These are phyloP conservation scores for Apodemia duryi DNA, from an alignment of 2,888 invertebrate genomes.

Conservation along the genomic window DNA sequence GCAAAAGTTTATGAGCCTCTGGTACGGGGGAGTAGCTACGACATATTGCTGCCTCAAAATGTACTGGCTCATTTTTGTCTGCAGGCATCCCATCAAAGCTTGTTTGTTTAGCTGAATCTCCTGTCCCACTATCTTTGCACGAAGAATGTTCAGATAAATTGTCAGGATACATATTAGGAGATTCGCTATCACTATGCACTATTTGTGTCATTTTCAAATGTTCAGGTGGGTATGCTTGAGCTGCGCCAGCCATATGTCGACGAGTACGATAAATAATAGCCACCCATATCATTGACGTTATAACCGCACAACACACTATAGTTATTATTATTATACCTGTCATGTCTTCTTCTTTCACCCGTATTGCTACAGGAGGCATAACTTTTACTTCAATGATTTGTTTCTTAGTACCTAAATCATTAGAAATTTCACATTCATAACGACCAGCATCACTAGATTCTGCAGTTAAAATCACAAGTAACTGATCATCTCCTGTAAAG, in stretches of 20 bases:
- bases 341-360: constrained; percentile 86
- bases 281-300: constrained; percentile 95
- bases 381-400: constrained; percentile 86
- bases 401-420: constrained; percentile 87
- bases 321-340: constrained; percentile 93
- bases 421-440: constrained; percentile 94
- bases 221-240: constrained; percentile 67
- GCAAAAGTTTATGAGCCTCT: constrained; percentile 73
- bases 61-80: constrained; percentile 68
- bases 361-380: constrained; percentile 78
- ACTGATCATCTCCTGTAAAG: constrained; percentile 91
- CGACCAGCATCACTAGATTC: constrained; percentile 88
- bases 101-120: constrained; percentile 87
- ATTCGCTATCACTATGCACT: constrained; percentile 73
- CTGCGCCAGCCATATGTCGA: constrained; percentile 79
- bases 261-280: constrained; percentile 93
- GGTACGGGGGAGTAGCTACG: constrained; percentile 71
- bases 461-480: constrained; percentile 92
- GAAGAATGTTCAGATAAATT: constrained; percentile 86
- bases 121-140: constrained; percentile 90
- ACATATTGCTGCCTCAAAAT: constrained; percentile 66
- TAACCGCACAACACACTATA: constrained; percentile 93
- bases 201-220: constrained; percentile 73
- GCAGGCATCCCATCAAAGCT: constrained; percentile 80
- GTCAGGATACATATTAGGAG: constrained; percentile 78